Conservation (phyloP, 2,888 invertebrate genomes). For the Galerucella calmariensis region DNA sequence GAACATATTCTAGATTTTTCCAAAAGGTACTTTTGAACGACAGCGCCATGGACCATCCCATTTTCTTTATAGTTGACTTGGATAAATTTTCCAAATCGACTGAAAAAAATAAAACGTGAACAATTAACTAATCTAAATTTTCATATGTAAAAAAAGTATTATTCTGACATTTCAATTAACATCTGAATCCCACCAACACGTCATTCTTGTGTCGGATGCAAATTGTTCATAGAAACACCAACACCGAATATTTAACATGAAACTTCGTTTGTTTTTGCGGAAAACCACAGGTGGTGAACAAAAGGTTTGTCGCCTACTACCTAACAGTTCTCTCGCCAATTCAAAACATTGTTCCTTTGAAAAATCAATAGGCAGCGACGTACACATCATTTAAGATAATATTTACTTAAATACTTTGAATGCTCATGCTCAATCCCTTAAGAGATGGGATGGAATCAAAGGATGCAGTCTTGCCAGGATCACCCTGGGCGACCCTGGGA, state of each 20-base stretch:
- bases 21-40: constrained; percentile 94
- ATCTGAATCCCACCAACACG: constrained; percentile 1
- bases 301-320: constrained; percentile 24
- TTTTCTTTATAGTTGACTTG: constrained; percentile 97
- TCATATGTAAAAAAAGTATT: background rate
- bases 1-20: constrained; percentile 96
- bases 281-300: constrained; percentile 20
- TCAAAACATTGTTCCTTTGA: constrained; percentile 9
- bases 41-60: constrained; percentile 98
- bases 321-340: background rate
- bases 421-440: no score
- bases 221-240: constrained; percentile 5
- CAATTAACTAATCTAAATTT: background rate
- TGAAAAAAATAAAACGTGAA: constrained; percentile 58
- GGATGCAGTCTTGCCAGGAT: no score
- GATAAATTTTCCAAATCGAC: constrained; percentile 97
- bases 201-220: background rate
- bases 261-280: constrained; percentile 8
- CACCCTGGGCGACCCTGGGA: no score
- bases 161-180: background rate
- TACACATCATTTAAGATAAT: background rate
- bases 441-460: no score
- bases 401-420: no score
- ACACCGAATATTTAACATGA: constrained; percentile 1
- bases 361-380: constrained; percentile 14